Evolutionary conservation across 2,797 vertebrate genomes (phyloP).

Genomic region (Cichlasoma orientale): DNA sequence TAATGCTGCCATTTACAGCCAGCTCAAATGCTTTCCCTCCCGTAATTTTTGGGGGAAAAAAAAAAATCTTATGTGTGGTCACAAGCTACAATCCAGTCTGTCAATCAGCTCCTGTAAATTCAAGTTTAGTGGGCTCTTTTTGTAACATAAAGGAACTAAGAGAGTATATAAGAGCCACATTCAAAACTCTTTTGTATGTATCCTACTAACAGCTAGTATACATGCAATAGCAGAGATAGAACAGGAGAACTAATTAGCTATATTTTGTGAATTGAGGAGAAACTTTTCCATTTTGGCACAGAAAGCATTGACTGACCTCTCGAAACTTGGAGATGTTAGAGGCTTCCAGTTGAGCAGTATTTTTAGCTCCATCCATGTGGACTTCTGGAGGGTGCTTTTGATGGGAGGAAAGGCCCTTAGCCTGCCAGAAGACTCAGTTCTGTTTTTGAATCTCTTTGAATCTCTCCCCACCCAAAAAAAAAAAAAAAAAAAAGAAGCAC

Average conservation of each 20-base stretch:
- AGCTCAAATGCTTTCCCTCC: not conserved
- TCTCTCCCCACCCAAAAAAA: not conserved
- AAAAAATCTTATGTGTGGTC: not conserved
- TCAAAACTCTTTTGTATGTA: not conserved
- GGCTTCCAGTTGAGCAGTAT: not conserved
- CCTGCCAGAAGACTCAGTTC: not conserved
- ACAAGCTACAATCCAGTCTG: not conserved
- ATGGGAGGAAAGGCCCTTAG: not conserved
- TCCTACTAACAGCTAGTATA: not conserved
- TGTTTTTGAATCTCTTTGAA: not conserved
- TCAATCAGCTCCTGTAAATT: not conserved
- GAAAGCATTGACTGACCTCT: slow-evolving; percentile 2
- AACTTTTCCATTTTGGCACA: not conserved
- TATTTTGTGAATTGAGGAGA: not conserved
- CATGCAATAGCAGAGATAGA: not conserved
- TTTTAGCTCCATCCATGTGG: not conserved
- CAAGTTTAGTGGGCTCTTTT: not conserved
- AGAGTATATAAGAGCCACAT: not conserved
- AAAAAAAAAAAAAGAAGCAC: not conserved
- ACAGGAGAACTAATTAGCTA: not conserved
- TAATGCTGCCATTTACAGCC: not conserved
- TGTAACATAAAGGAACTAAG: not conserved
- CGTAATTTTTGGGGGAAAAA: not conserved
- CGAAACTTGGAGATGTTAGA: not conserved
- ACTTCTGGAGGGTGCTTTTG: not conserved